phyloP scores from a whole-genome alignment of 2,888 invertebrate species.

The Myathropa florea region DNA sequence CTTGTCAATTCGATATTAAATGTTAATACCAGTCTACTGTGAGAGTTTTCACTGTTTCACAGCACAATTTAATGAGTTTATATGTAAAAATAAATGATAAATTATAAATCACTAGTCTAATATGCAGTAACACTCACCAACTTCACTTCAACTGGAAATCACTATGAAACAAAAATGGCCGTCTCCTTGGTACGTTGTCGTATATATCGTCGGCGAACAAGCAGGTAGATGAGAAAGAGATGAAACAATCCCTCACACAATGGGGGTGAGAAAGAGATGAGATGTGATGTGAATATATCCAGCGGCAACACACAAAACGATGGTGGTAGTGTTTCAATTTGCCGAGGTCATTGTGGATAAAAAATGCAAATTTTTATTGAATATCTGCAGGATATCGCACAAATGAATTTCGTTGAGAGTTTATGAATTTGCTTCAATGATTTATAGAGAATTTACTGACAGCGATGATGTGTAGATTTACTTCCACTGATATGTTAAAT shows the following conservation, averaged over 20 bases:
- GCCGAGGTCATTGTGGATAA: conserved; percentile 48
- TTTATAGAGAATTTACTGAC: not conserved
- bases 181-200: conserved; percentile 61
- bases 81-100: conserved; percentile 25
- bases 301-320: conserved; percentile 21
- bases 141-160: conserved; percentile 72
- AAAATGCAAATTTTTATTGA: conserved; percentile 32
- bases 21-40: not conserved
- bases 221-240: conserved; percentile 52
- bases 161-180: conserved; percentile 68
- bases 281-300: conserved; percentile 11
- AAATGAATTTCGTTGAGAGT: conserved; percentile 14
- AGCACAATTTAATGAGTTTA: conserved; percentile 30
- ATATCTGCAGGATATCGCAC: not conserved
- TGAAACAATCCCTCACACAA: not conserved
- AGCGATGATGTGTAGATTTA: not conserved
- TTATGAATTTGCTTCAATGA: conserved; percentile 13
- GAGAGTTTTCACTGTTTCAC: conserved; percentile 25
- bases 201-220: conserved; percentile 41
- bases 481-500: conserved; percentile 24
- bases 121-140: conserved; percentile 53
- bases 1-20: conserved; percentile 17
- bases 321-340: conserved; percentile 38
- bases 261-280: not conserved
- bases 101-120: conserved; percentile 20